Evolutionary conservation across 2,888 invertebrate species (phyloP).

Genomic region (Disparrhopalites patrizii): DNA sequence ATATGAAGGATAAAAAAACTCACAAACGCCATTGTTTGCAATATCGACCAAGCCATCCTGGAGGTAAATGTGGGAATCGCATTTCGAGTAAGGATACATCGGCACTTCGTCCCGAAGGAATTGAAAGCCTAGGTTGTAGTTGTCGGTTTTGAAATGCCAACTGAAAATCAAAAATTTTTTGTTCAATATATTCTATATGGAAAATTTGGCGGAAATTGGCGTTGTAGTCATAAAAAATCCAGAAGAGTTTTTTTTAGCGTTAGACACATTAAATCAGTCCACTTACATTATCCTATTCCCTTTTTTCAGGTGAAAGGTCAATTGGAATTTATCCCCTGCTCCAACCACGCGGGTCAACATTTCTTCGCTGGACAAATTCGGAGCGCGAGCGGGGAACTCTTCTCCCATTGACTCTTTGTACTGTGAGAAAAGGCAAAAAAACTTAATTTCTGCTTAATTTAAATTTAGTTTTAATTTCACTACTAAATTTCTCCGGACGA

Average conservation of each 20-base stretch:
- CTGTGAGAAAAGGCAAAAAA: background rate
- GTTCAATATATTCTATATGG: background rate
- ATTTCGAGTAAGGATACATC: slow-evolving; percentile 6
- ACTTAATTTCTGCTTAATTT: background rate
- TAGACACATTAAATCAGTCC: too few species aligned
- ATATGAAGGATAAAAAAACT: too few species aligned
- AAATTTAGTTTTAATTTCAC: background rate
- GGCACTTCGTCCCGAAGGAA: slow-evolving; percentile 4
- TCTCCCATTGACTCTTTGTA: background rate
- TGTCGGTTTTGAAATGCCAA: slow-evolving; percentile 15
- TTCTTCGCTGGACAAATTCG: background rate
- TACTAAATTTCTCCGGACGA: background rate
- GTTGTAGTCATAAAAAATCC: too few species aligned
- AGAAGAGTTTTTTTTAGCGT: too few species aligned
- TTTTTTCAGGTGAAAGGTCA: background rate
- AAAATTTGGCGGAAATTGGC: background rate
- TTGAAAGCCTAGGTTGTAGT: slow-evolving; percentile 14
- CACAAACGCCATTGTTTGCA: background rate
- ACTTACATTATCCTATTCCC: slow-evolving; percentile 13
- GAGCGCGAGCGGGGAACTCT: background rate
- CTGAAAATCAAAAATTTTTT: background rate
- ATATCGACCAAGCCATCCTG: slow-evolving; percentile 7
- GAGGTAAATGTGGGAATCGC: background rate
- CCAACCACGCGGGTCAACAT: background rate
- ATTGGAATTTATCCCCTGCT: slow-evolving; percentile 6